phyloP scores from a whole-genome alignment of 2,888 invertebrate genomes.

The Acrobasis consociella region DNA sequence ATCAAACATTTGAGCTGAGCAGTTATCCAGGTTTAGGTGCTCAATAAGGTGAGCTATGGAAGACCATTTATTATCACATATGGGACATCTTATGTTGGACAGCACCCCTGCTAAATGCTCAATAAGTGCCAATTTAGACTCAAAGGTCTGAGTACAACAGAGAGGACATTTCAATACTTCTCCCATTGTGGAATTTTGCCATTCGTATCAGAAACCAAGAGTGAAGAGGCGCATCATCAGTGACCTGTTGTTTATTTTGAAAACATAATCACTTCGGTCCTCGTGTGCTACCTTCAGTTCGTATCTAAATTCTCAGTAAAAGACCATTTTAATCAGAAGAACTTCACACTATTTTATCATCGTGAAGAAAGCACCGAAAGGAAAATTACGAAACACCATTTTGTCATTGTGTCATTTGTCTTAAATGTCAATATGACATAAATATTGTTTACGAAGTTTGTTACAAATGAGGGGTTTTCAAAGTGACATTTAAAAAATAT shows the following conservation, averaged over 20 bases:
- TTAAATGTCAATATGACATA: too few species aligned
- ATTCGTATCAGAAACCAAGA: not conserved
- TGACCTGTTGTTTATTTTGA: constrained; percentile 45
- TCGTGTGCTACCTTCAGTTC: constrained; percentile 59
- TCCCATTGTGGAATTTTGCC: constrained; percentile 69
- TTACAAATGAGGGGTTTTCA: too few species aligned
- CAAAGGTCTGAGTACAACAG: constrained; percentile 85
- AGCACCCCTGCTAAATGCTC: constrained; percentile 75
- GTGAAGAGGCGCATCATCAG: not conserved
- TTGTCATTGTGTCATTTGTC: constrained; percentile 11
- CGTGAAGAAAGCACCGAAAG: constrained; percentile 61
- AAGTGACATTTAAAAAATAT: too few species aligned
- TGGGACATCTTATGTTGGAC: constrained; percentile 82
- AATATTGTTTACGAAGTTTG: too few species aligned
- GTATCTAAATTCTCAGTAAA: constrained; percentile 67
- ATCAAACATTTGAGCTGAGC: constrained; percentile 33
- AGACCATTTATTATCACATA: constrained; percentile 80
- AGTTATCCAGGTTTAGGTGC: constrained; percentile 77
- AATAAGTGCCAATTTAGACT: constrained; percentile 78
- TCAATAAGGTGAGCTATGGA: constrained; percentile 80
- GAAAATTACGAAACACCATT: constrained; percentile 28
- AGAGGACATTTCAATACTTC: constrained; percentile 82
- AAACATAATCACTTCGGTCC: constrained; percentile 50
- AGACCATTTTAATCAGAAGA: constrained; percentile 64
- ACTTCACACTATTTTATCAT: constrained; percentile 73